Conservation (phyloP, 2,888 invertebrate species). For the Himalopsyche kuldschensis region DNA sequence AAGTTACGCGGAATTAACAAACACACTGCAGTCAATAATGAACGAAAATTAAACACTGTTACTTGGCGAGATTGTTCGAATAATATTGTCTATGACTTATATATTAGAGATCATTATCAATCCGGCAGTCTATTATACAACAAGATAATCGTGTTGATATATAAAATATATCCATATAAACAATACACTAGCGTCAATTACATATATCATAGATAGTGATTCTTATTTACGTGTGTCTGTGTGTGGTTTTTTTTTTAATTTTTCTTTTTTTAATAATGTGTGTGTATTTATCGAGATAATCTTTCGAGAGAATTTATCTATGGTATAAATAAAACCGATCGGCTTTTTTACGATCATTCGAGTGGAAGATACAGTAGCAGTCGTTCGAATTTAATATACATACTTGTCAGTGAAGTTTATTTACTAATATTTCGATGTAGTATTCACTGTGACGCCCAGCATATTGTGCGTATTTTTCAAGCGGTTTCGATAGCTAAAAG, state of each 20-base stretch:
- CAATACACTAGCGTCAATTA: background rate
- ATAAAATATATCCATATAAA: background rate
- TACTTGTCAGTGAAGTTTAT: background rate
- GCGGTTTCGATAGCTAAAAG: background rate
- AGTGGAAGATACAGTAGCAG: background rate
- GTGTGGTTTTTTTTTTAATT: background rate
- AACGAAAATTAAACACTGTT: background rate
- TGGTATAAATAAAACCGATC: background rate
- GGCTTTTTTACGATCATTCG: background rate
- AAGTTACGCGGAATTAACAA: background rate
- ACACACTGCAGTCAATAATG: background rate
- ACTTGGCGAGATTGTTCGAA: background rate
- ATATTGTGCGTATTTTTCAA: background rate
- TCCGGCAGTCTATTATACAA: no score
- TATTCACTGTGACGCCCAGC: background rate
- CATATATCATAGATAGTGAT: background rate
- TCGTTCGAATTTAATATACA: background rate
- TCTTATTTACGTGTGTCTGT: background rate
- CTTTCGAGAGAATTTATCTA: background rate
- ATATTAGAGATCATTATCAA: background rate
- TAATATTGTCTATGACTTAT: background rate
- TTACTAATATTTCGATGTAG: background rate
- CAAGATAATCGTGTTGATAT: no score
- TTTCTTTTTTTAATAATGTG: background rate
- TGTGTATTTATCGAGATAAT: background rate